Evolutionary conservation across 2,888 invertebrate species (phyloP).

Genomic region (Cremastinae sp.): DNA sequence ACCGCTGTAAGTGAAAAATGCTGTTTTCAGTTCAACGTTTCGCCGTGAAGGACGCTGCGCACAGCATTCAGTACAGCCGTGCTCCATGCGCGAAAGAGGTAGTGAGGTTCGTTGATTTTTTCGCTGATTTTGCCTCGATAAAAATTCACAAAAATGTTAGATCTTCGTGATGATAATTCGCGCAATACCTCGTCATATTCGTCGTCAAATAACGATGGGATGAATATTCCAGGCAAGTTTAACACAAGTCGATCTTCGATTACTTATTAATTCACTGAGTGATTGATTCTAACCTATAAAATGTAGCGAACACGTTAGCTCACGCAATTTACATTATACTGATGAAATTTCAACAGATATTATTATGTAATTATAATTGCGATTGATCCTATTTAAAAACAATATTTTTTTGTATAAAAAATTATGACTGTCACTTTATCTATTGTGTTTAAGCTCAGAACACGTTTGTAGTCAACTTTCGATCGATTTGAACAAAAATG

Average conservation of each 20-base stretch:
- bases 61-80: neutral
- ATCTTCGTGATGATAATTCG: constrained; percentile 68
- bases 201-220: constrained; percentile 60
- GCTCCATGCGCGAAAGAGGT: constrained; percentile 10
- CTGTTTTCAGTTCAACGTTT: too few relatives aligned
- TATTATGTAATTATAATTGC: constrained; percentile 49
- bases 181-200: constrained; percentile 56
- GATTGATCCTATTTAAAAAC: constrained; percentile 15
- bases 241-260: neutral
- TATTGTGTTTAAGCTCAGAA: too few relatives aligned
- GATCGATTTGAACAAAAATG: too few relatives aligned
- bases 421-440: neutral
- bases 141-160: constrained; percentile 70
- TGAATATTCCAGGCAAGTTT: constrained; percentile 68
- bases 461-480: too few relatives aligned
- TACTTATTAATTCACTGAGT: neutral
- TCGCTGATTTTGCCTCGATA: constrained; percentile 30
- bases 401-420: neutral
- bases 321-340: constrained; percentile 29
- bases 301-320: constrained; percentile 44
- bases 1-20: too few relatives aligned
- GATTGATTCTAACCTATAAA: constrained; percentile 52
- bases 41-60: too few relatives aligned
- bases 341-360: constrained; percentile 40
- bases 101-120: constrained; percentile 35